These are phyloP conservation scores for Vireo altiloquus DNA, from an alignment of 2,113 vertebrate genomes.

Conservation along the genomic window DNA sequence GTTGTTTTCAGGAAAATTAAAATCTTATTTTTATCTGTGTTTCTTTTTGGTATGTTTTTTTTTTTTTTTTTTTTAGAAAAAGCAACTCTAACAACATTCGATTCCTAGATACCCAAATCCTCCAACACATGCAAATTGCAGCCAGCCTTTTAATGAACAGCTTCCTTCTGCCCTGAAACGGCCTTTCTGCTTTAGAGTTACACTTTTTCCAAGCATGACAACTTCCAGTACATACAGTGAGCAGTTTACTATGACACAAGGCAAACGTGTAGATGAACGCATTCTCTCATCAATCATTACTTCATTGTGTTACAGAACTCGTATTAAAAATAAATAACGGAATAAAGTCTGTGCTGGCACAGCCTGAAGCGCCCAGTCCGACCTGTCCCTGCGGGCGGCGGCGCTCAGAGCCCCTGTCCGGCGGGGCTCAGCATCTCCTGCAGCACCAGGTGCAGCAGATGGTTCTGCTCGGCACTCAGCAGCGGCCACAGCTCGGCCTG, in stretches of 20 bases:
- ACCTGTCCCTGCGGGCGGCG: background rate
- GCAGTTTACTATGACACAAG: background rate
- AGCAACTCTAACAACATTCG: background rate
- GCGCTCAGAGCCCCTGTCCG: conserved; percentile 28
- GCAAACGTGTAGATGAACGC: background rate
- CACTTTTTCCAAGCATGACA: background rate
- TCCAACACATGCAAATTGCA: background rate
- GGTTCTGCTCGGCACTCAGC: conserved; percentile 57
- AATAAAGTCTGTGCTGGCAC: background rate
- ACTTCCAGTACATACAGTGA: background rate
- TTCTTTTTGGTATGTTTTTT: background rate
- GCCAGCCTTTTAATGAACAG: background rate
- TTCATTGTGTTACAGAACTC: background rate
- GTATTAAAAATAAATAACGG: background rate
- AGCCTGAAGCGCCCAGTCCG: background rate
- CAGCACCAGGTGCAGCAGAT: conserved; percentile 53
- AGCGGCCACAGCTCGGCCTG: conserved; percentile 53
- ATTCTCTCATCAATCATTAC: background rate
- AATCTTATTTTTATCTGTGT: background rate
- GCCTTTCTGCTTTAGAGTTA: background rate
- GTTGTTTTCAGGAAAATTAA: background rate
- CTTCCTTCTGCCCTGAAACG: background rate
- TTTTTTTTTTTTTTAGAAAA: background rate
- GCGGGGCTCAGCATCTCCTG: conserved; percentile 52
- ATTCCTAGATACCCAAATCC: background rate